These are phyloP conservation scores for Phrynocephalus vlangalii DNA, from an alignment of 2,797 vertebrate genomes.

Conservation along the genomic window DNA sequence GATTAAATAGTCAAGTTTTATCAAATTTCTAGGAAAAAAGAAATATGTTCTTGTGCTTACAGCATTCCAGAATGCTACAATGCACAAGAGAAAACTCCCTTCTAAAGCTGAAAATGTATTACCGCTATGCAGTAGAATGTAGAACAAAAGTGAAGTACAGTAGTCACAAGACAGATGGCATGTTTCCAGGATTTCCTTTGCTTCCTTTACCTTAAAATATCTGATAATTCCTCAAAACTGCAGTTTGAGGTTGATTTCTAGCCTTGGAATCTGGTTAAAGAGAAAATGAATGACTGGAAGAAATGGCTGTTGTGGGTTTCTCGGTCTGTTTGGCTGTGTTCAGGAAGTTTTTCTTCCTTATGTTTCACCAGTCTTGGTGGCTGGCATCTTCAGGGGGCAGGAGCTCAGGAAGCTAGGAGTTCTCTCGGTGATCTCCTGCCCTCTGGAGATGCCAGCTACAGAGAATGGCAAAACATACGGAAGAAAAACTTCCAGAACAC, in stretches of 20 bases:
- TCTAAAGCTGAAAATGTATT: conserved; percentile 33
- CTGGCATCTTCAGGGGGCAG: too few species aligned
- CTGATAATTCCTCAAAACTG: background rate
- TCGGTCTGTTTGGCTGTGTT: too few species aligned
- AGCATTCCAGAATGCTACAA: conserved; percentile 22
- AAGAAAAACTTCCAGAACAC: too few species aligned
- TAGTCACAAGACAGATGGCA: conserved; percentile 52
- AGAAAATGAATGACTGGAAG: background rate
- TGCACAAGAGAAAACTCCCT: conserved; percentile 33
- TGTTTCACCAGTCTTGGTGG: too few species aligned
- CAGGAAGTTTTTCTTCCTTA: too few species aligned
- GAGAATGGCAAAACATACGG: too few species aligned
- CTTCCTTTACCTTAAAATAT: conserved; percentile 13
- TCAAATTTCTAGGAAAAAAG: conserved; percentile 13
- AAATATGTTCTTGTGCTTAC: conserved; percentile 24
- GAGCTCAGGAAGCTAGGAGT: too few species aligned
- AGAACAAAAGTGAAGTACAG: background rate
- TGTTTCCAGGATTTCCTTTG: conserved; percentile 34
- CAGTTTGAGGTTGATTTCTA: background rate
- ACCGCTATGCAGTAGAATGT: background rate
- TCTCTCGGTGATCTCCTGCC: too few species aligned
- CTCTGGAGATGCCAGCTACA: too few species aligned
- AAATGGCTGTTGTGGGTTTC: too few species aligned
- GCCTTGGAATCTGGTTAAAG: background rate
- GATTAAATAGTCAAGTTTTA: too few species aligned